Evolutionary conservation across 2,888 invertebrate species (phyloP).

Genomic region (Cinara cedri): DNA sequence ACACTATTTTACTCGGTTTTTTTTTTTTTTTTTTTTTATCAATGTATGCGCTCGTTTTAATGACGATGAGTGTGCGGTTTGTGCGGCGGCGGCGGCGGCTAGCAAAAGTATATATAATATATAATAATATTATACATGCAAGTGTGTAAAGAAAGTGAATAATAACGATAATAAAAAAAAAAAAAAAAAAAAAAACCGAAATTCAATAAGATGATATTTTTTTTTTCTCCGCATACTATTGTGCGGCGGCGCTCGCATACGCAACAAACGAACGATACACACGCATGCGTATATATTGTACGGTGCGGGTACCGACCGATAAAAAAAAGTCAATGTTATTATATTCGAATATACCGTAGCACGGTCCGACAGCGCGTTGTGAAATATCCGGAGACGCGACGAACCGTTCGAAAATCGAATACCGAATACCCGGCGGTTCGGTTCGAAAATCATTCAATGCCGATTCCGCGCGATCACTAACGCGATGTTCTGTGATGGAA

Average conservation of each 20-base stretch:
- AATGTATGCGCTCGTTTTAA: conserved; percentile 47
- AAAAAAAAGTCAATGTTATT: too few species aligned
- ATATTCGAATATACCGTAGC: too few species aligned
- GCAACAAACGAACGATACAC: conserved; percentile 41
- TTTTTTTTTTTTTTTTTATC: conserved; percentile 41
- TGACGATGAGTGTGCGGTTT: conserved; percentile 57
- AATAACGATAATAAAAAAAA: conserved; percentile 14
- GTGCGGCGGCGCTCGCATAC: conserved; percentile 6
- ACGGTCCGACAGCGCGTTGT: too few species aligned
- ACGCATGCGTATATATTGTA: background rate
- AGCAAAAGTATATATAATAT: conserved; percentile 36
- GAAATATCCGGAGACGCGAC: too few species aligned
- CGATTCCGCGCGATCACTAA: too few species aligned
- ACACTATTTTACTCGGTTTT: conserved; percentile 46
- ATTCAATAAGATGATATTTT: conserved; percentile 54
- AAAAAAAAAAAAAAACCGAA: conserved; percentile 24
- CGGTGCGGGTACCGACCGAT: too few species aligned
- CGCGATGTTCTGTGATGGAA: too few species aligned
- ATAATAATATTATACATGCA: too few species aligned
- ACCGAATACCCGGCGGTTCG: too few species aligned
- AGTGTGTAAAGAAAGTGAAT: conserved; percentile 14
- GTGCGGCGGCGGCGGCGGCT: background rate
- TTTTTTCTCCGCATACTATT: conserved; percentile 33
- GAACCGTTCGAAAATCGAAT: too few species aligned
- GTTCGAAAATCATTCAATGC: too few species aligned